phyloP scores from a whole-genome alignment of 2,797 vertebrate genomes.

The Crocidura indochinensis region DNA sequence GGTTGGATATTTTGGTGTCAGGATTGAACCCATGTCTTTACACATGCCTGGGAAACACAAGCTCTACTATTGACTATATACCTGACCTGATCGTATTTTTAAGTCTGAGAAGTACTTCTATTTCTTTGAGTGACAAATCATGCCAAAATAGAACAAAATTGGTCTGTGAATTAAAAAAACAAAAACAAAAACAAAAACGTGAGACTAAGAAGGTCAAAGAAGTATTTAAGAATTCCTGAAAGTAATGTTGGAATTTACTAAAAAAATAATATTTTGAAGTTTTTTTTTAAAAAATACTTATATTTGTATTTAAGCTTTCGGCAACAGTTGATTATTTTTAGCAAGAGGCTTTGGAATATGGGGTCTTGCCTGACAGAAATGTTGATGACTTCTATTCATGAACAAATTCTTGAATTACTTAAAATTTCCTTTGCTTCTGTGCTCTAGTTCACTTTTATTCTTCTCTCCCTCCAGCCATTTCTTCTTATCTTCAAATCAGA shows the following conservation, averaged over 20 bases:
- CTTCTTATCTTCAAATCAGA: neutral
- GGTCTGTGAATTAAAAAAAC: constrained; percentile 15
- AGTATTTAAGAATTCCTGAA: constrained; percentile 24
- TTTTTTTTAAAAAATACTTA: constrained; percentile 18
- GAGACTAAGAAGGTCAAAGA: neutral
- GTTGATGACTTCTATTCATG: neutral
- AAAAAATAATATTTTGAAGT: constrained; percentile 44
- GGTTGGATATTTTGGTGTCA: too few relatives aligned
- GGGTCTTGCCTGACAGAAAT: neutral
- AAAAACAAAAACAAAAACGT: too few relatives aligned
- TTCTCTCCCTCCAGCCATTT: neutral
- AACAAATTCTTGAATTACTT: neutral
- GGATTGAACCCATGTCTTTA: too few relatives aligned
- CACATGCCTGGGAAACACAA: too few relatives aligned
- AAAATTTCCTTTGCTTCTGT: neutral
- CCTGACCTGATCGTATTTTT: neutral
- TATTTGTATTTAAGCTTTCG: constrained; percentile 1
- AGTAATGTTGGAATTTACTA: constrained; percentile 3
- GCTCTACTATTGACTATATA: too few relatives aligned
- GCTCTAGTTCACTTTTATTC: neutral
- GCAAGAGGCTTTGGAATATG: neutral
- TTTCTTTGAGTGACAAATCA: constrained; percentile 19
- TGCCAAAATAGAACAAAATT: constrained; percentile 26
- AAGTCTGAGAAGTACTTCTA: neutral
- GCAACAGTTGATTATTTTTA: neutral